These are phyloP conservation scores for Tamandua tetradactyla DNA, from an alignment of 2,797 vertebrate species.

Conservation along the genomic window DNA sequence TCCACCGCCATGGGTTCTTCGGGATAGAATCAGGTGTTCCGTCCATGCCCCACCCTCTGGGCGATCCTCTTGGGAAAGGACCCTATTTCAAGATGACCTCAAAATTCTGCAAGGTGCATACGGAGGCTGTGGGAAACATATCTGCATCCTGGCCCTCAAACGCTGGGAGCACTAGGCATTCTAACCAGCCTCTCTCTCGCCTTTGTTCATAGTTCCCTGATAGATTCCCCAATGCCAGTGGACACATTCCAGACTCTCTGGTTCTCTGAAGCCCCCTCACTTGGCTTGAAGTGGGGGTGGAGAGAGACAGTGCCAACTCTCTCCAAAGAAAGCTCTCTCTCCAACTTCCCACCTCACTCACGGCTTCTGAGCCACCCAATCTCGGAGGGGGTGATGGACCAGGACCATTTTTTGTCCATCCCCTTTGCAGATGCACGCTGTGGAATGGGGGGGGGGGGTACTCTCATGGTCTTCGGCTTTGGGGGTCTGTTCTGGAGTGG, in stretches of 20 bases:
- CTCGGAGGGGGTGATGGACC: not conserved
- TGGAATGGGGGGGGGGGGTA: not conserved
- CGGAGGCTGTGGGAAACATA: not conserved
- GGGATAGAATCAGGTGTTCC: not conserved
- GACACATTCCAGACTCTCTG: rapidly evolving
- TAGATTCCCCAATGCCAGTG: not conserved
- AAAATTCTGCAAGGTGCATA: not conserved
- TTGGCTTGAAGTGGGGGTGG: not conserved
- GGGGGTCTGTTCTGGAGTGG: not conserved
- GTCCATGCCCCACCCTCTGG: no score
- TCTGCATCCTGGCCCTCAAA: not conserved
- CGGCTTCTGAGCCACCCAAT: not conserved
- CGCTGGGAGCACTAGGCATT: not conserved
- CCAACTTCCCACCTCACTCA: rapidly evolving
- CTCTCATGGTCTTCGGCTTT: not conserved
- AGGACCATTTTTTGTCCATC: not conserved
- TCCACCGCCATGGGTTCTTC: not conserved
- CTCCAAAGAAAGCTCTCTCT: not conserved
- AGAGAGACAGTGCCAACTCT: not conserved
- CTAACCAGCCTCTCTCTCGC: not conserved
- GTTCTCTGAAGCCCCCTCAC: not conserved
- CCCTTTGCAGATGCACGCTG: not conserved
- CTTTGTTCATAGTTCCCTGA: not conserved
- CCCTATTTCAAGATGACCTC: not conserved
- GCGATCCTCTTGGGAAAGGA: not conserved